A percentile compares a stretch with the other conserved stretches of the same genome.
Evolutionary conservation across 1,140 invertebrate species (phyloP).

Genomic region (Chionoecetes opilio): DNA sequence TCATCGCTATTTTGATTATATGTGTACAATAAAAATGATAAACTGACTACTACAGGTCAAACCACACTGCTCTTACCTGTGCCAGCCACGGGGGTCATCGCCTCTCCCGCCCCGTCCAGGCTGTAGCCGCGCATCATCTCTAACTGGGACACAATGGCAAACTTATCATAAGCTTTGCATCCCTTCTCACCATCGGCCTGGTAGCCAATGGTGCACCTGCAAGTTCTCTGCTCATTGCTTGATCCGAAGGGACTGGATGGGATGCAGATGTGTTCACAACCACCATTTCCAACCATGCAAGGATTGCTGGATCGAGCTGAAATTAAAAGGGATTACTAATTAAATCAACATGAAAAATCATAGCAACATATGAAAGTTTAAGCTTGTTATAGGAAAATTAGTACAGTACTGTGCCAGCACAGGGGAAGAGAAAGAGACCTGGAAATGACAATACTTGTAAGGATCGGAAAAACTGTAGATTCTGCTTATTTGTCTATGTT

Average conservation of each 20-base stretch:
- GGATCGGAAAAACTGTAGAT: no score
- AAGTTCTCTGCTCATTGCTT: conserved; percentile 88
- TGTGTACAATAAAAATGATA: background rate
- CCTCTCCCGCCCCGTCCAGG: conserved; percentile 92
- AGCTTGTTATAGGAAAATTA: background rate
- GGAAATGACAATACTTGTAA: no score
- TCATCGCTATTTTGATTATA: background rate
- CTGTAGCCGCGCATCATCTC: conserved; percentile 95
- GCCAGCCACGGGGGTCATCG: conserved; percentile 97
- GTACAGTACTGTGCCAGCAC: no score
- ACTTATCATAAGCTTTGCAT: conserved; percentile 94
- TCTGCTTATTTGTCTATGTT: no score
- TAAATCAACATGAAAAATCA: conserved; percentile 57
- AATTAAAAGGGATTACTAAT: conserved; percentile 47
- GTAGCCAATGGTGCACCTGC: conserved; percentile 95
- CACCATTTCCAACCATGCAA: conserved; percentile 93
- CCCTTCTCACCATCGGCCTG: conserved; percentile 88
- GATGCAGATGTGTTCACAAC: conserved; percentile 96
- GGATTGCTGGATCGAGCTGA: conserved; percentile 89
- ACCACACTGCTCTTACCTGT: conserved; percentile 85
- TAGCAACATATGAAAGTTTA: background rate
- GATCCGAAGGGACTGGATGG: no score
- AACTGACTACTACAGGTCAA: background rate
- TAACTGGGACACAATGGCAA: conserved; percentile 95
- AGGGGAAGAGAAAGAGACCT: no score